phyloP scores from a whole-genome alignment of 2,888 invertebrate species.

The Pterobdella sp. region DNA sequence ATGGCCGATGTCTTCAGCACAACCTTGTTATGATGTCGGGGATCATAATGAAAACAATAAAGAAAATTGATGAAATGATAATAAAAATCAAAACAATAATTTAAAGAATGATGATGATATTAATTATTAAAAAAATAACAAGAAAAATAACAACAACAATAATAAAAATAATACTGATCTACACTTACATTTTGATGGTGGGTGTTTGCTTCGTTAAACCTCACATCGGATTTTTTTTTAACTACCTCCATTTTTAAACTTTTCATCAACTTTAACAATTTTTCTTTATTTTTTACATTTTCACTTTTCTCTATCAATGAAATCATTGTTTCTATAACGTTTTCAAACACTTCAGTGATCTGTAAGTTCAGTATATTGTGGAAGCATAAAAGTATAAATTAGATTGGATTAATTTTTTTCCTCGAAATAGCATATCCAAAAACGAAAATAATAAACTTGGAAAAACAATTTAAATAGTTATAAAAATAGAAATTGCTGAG shows the following conservation, averaged over 20 bases:
- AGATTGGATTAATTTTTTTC: background rate
- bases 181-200: background rate
- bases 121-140: background rate
- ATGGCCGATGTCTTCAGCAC: background rate
- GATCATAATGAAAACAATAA: background rate
- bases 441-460: too few species aligned
- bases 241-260: background rate
- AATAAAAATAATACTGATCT: background rate
- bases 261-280: background rate
- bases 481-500: too few species aligned
- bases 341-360: conserved; percentile 7
- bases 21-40: background rate
- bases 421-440: too few species aligned
- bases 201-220: background rate
- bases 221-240: background rate
- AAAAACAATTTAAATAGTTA: too few species aligned
- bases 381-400: background rate
- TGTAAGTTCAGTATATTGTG: background rate
- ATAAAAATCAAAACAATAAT: too few species aligned
- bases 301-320: conserved; percentile 4
- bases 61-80: background rate
- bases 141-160: background rate
- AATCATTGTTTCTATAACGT: background rate
- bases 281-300: background rate
- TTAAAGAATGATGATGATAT: too few species aligned